phyloP scores from a whole-genome alignment of 2,797 vertebrate genomes.

The Falco biarmicus region DNA sequence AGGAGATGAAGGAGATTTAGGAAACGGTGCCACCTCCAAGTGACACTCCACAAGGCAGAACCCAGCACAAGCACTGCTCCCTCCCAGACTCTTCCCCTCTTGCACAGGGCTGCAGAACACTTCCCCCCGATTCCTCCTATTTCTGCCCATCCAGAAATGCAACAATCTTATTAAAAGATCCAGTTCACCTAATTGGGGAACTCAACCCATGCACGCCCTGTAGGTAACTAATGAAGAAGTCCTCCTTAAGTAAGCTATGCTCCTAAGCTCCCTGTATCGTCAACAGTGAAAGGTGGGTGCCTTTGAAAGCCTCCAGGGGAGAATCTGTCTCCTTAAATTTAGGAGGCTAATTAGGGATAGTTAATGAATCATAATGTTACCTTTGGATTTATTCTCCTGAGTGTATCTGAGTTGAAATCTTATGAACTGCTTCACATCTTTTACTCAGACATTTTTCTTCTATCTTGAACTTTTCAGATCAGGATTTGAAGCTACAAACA shows the following conservation, averaged over 20 bases:
- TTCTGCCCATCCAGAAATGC: slow-evolving; percentile 2
- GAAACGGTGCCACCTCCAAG: not conserved
- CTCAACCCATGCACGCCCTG: not conserved
- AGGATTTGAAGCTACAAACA: slow-evolving; percentile 46
- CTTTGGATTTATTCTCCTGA: slow-evolving; percentile 40
- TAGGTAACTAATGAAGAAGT: not conserved
- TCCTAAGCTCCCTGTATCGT: not conserved
- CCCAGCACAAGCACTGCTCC: not conserved
- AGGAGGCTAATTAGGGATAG: slow-evolving; percentile 50
- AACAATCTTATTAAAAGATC: not conserved
- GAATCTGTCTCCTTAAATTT: slow-evolving; percentile 56
- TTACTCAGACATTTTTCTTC: slow-evolving; percentile 43
- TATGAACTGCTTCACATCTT: slow-evolving; percentile 1
- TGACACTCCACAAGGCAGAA: not conserved
- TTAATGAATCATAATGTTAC: slow-evolving; percentile 56
- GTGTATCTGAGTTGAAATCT: slow-evolving; percentile 62
- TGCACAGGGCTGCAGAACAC: not conserved
- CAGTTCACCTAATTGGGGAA: not conserved
- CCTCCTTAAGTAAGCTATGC: slow-evolving; percentile 2
- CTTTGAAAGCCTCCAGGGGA: slow-evolving; percentile 47
- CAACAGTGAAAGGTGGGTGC: slow-evolving; percentile 11
- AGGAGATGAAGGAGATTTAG: not conserved
- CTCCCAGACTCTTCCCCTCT: not conserved
- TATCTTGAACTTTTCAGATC: slow-evolving; percentile 60
- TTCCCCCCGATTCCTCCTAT: not conserved